Percentiles rank a stretch among this genome's conserved stretches.
phyloP scores from a whole-genome alignment of 2,797 vertebrate genomes.

The Columba guinea region DNA sequence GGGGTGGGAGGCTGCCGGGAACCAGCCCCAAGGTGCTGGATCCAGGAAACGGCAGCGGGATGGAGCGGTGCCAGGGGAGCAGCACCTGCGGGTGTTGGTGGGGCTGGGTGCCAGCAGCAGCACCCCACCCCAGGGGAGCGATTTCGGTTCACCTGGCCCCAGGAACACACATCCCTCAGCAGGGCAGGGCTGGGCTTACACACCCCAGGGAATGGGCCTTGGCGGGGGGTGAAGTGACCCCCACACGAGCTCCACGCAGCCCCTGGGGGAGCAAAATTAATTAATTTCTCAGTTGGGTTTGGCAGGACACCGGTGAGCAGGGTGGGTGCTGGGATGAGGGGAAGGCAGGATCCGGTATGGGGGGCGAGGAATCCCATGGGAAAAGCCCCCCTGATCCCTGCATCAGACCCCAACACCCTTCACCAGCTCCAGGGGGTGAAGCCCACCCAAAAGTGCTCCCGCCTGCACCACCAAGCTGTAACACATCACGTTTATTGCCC shows the following conservation, averaged over 20 bases:
- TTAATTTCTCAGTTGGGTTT: not conserved
- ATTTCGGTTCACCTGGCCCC: not conserved
- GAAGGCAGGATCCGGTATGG: not conserved
- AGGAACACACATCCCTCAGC: not conserved
- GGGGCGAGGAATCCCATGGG: not conserved
- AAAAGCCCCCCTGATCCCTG: not conserved
- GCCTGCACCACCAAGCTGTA: accelerated
- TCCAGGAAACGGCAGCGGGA: not conserved
- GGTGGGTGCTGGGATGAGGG: too few species aligned
- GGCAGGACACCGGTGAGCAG: not conserved
- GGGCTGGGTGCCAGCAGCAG: not conserved
- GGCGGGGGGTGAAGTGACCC: not conserved
- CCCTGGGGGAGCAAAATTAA: accelerated
- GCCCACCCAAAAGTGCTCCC: not conserved
- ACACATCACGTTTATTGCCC: not conserved
- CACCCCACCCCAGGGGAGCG: not conserved
- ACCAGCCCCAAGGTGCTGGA: accelerated
- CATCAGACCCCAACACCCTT: not conserved
- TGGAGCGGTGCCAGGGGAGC: accelerated
- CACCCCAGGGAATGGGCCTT: not conserved
- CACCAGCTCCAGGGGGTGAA: not conserved
- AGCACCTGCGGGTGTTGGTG: accelerated
- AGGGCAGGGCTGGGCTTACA: not conserved
- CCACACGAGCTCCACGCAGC: accelerated
- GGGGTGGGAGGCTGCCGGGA: accelerated